A percentile compares a stretch with the other conserved stretches of the same genome.
Conservation (phyloP, 2,113 vertebrate species). For the Collichthys lucidus region DNA sequence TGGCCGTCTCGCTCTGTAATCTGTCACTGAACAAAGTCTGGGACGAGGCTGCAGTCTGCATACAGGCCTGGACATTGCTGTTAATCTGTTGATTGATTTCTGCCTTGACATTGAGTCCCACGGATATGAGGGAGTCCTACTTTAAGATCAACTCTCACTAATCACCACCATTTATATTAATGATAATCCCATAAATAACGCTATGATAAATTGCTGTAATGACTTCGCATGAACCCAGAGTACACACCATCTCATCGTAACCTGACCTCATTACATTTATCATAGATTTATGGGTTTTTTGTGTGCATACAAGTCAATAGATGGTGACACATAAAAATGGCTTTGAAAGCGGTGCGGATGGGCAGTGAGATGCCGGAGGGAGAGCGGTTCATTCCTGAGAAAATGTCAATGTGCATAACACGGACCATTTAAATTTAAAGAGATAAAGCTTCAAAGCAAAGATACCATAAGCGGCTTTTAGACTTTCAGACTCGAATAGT, state of each 20-base stretch:
- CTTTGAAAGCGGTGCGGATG: conserved; percentile 22
- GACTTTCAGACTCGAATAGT: not conserved
- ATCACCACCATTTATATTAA: conserved; percentile 58
- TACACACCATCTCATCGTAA: conserved; percentile 40
- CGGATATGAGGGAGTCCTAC: conserved; percentile 6
- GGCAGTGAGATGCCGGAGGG: not conserved
- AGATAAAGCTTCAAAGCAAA: conserved; percentile 15
- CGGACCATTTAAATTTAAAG: conserved; percentile 13
- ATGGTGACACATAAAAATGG: conserved; percentile 56
- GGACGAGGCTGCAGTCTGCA: conserved; percentile 8
- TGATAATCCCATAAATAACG: conserved; percentile 54
- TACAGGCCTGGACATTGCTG: conserved; percentile 3
- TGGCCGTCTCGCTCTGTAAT: conserved; percentile 30
- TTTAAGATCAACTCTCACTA: conserved; percentile 35
- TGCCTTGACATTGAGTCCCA: not conserved
- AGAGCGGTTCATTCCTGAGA: not conserved
- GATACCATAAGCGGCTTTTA: not conserved
- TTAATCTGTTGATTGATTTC: conserved; percentile 50
- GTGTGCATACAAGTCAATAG: conserved; percentile 51
- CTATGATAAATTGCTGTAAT: conserved; percentile 34
- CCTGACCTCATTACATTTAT: conserved; percentile 72
- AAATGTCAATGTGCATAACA: conserved; percentile 32
- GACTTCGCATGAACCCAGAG: conserved; percentile 34
- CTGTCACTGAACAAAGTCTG: conserved; percentile 21
- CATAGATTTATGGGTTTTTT: conserved; percentile 59